Evolutionary conservation across 1,140 invertebrate genomes (phyloP).

Genomic region (Triops cancriformis): DNA sequence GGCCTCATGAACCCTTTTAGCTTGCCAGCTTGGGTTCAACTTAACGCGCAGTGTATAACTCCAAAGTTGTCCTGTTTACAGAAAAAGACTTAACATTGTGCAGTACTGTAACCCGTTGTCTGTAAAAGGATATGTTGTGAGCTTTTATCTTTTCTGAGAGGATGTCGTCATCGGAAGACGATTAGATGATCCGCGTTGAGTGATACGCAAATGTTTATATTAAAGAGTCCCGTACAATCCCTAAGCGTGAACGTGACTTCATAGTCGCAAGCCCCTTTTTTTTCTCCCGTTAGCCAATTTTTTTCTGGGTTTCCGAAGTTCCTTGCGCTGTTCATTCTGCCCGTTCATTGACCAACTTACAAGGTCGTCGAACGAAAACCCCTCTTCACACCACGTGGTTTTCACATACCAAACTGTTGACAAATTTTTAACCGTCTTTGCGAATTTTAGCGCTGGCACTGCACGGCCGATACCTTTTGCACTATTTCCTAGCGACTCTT

Average conservation of each 20-base stretch:
- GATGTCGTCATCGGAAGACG: neutral
- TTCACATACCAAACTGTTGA: neutral
- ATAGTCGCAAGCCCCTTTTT: neutral
- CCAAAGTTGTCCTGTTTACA: neutral
- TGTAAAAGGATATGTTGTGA: neutral
- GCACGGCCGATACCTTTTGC: too few species aligned
- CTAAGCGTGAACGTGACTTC: neutral
- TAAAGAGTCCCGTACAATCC: neutral
- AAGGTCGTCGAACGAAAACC: conserved; percentile 4
- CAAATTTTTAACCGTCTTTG: too few species aligned
- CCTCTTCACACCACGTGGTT: neutral
- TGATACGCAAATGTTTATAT: neutral
- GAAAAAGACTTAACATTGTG: neutral
- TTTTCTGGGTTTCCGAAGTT: neutral
- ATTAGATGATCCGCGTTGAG: neutral
- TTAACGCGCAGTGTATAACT: neutral
- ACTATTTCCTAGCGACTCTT: too few species aligned
- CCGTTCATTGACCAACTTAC: conserved; percentile 9
- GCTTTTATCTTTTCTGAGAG: neutral
- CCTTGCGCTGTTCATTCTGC: neutral
- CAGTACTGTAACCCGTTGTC: neutral
- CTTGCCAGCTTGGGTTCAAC: neutral
- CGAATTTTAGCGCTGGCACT: too few species aligned
- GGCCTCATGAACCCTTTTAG: neutral
- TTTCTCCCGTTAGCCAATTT: neutral